Evolutionary conservation across 2,797 vertebrate genomes (phyloP).

Genomic region (Urosaurus nigricauda): DNA sequence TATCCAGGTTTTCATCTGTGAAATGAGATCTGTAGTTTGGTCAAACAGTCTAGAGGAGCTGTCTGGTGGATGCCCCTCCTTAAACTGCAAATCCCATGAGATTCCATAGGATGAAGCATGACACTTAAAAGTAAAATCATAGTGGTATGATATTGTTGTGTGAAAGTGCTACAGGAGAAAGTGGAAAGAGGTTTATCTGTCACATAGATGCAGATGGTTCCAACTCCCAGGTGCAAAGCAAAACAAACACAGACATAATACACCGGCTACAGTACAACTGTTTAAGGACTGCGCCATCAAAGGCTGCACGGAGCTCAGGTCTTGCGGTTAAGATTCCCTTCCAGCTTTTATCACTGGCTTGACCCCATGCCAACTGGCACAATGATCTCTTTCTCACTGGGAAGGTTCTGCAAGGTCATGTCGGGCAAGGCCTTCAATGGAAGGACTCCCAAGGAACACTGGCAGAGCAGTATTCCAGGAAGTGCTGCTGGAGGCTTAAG

Average conservation of each 20-base stretch:
- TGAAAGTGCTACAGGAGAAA: not conserved
- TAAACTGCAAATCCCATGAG: too few species aligned
- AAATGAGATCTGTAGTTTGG: not conserved
- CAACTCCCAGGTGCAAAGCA: not conserved
- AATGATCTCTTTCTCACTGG: constrained; percentile 12
- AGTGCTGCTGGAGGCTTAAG: not conserved
- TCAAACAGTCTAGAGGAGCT: too few species aligned
- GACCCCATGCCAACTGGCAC: not conserved
- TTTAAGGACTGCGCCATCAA: too few species aligned
- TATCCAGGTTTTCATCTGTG: too few species aligned
- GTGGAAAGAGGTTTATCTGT: not conserved
- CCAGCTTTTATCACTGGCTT: not conserved
- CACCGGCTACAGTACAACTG: not conserved
- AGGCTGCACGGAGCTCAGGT: not conserved
- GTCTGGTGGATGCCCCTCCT: too few species aligned
- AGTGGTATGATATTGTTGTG: too few species aligned
- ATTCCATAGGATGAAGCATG: too few species aligned
- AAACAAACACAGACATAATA: too few species aligned
- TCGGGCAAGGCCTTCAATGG: not conserved
- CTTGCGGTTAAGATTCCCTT: not conserved
- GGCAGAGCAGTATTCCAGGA: not conserved
- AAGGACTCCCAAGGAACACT: constrained; percentile 1
- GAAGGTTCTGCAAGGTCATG: constrained; percentile 4
- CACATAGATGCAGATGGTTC: not conserved
- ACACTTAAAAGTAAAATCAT: too few species aligned